phyloP scores from a whole-genome alignment of 2,113 vertebrate genomes.

The Urocitellus parryii region DNA sequence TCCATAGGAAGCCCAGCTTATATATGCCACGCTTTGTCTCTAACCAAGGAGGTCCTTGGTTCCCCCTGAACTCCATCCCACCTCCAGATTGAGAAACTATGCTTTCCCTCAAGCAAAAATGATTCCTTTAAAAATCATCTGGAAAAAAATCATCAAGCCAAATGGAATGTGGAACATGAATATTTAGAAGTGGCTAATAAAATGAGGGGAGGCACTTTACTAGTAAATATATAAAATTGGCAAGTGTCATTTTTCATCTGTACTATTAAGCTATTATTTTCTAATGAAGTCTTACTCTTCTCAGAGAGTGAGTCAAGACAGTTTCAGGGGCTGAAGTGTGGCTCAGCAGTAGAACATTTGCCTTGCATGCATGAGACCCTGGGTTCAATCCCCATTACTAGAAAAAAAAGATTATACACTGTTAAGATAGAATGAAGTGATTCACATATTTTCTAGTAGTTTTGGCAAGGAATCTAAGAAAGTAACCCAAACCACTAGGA shows the following conservation, averaged over 20 bases:
- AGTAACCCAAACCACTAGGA: too few relatives aligned
- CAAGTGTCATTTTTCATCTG: neutral
- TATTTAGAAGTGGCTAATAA: neutral
- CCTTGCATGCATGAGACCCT: too few relatives aligned
- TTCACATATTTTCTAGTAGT: too few relatives aligned
- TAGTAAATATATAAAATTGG: neutral
- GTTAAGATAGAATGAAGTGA: too few relatives aligned
- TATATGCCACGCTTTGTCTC: neutral
- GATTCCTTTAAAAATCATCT: neutral
- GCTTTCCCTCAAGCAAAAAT: neutral
- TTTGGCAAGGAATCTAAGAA: too few relatives aligned
- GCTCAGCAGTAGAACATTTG: too few relatives aligned
- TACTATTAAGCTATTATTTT: neutral
- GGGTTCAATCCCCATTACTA: too few relatives aligned
- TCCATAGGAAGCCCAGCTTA: neutral
- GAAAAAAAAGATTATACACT: too few relatives aligned
- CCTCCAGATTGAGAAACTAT: neutral
- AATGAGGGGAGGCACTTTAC: neutral
- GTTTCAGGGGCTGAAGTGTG: neutral
- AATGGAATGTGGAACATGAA: neutral
- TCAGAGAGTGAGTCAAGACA: neutral
- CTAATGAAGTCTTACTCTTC: neutral
- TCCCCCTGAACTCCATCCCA: too few relatives aligned
- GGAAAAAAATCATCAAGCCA: neutral
- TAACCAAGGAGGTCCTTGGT: neutral